Conservation (phyloP, 2,113 vertebrate species). For the Perca schrenkii region DNA sequence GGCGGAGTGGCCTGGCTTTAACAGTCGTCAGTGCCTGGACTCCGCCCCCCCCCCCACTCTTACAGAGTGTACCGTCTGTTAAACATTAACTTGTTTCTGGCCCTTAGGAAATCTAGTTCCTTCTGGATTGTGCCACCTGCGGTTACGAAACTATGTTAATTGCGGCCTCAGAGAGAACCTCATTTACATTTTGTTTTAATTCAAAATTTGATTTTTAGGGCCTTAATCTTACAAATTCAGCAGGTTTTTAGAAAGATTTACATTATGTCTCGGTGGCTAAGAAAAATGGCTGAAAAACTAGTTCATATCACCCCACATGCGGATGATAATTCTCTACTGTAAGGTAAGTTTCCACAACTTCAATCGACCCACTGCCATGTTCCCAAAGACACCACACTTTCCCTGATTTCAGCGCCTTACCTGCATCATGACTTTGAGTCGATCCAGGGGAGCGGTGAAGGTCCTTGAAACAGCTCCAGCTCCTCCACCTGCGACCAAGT, state of each 20-base stretch:
- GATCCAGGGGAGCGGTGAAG: constrained; percentile 95
- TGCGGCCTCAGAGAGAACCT: not conserved
- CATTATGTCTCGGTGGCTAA: too few relatives aligned
- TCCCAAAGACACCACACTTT: not conserved
- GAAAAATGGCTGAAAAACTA: not conserved
- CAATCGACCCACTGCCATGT: not conserved
- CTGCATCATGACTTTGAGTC: constrained; percentile 99
- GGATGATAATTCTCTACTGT: not conserved
- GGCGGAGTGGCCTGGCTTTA: accelerated
- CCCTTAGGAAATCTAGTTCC: constrained; percentile 1
- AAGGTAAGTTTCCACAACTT: not conserved
- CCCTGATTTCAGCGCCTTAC: constrained; percentile 69
- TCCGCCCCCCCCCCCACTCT: not conserved
- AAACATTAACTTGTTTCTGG: constrained; percentile 65
- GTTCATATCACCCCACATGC: not conserved
- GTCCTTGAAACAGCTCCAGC: constrained; percentile 95
- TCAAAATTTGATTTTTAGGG: not conserved
- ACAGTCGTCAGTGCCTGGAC: constrained; percentile 7
- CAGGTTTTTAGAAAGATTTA: not conserved
- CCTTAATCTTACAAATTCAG: not conserved
- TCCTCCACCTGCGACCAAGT: constrained; percentile 95
- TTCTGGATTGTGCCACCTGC: not conserved
- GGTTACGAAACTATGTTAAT: not conserved
- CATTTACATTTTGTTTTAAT: not conserved
- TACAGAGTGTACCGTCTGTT: not conserved